Evolutionary conservation across 1,140 invertebrate species (phyloP).

Genomic region (Yoshiicerus persimilis): DNA sequence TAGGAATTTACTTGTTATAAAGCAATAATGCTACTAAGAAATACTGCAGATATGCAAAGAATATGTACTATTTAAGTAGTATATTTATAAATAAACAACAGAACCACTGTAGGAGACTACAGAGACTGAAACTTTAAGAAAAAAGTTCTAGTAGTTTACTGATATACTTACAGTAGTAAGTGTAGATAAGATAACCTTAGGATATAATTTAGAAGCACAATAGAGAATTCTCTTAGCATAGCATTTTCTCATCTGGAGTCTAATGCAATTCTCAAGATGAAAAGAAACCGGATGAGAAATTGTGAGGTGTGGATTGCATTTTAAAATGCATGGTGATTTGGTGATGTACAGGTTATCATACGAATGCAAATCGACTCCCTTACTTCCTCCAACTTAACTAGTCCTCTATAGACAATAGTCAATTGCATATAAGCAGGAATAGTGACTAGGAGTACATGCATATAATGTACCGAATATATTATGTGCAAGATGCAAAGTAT

Average conservation of each 20-base stretch:
- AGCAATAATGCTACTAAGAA: too few relatives aligned
- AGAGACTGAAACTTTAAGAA: too few relatives aligned
- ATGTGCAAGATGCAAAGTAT: background rate
- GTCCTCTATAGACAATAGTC: too few relatives aligned
- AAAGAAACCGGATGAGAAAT: constrained; percentile 43
- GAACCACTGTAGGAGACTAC: too few relatives aligned
- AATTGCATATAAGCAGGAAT: background rate
- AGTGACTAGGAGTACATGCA: background rate
- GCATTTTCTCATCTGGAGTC: constrained; percentile 3
- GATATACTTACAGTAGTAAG: too few relatives aligned
- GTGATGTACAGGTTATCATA: constrained; percentile 32
- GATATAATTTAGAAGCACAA: background rate
- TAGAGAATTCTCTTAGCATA: background rate
- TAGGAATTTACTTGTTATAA: too few relatives aligned
- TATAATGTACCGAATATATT: background rate
- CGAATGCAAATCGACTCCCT: constrained; percentile 41
- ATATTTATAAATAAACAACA: too few relatives aligned
- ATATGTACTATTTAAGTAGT: too few relatives aligned
- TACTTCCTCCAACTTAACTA: background rate
- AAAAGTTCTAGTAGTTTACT: too few relatives aligned
- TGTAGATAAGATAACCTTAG: background rate
- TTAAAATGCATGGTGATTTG: constrained; percentile 34
- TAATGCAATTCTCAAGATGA: constrained; percentile 38
- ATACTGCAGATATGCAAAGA: too few relatives aligned
- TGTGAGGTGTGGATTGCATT: constrained; percentile 42